phyloP scores from a whole-genome alignment of 2,888 invertebrate species.

The Balanococcus diminutus region DNA sequence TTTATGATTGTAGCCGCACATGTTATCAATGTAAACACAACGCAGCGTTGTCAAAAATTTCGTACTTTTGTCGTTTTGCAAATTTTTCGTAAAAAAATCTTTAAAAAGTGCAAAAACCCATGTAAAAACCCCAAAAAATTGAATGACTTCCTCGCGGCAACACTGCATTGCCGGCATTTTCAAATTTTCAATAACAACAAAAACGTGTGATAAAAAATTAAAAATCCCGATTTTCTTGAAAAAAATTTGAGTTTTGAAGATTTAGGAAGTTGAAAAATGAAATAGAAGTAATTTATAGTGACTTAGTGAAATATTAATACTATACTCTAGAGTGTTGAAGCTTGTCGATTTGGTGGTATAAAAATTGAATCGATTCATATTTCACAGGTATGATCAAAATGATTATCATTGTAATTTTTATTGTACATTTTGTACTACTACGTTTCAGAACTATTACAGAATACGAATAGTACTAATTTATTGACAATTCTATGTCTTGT shows the following conservation, averaged over 20 bases:
- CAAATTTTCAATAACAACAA: too few species aligned
- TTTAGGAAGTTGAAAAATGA: not conserved
- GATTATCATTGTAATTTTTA: too few species aligned
- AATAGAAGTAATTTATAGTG: not conserved
- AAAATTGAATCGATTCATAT: too few species aligned
- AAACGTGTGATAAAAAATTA: too few species aligned
- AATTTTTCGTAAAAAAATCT: not conserved
- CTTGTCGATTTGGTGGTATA: too few species aligned
- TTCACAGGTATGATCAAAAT: too few species aligned
- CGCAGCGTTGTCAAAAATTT: not conserved
- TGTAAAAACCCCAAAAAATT: not conserved
- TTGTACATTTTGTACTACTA: too few species aligned
- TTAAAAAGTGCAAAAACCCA: not conserved
- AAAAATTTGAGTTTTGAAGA: not conserved
- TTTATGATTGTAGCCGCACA: not conserved
- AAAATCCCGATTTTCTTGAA: not conserved
- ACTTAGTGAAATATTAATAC: not conserved
- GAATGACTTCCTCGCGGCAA: not conserved
- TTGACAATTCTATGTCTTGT: not conserved
- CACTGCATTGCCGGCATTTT: too few species aligned
- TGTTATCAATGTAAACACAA: not conserved
- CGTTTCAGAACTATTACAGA: too few species aligned
- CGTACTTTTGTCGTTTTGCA: too few species aligned
- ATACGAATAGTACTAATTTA: too few species aligned
- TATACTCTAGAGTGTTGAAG: too few species aligned